Conservation (phyloP, 2,888 invertebrate genomes). For the Melanophora roralis region DNA sequence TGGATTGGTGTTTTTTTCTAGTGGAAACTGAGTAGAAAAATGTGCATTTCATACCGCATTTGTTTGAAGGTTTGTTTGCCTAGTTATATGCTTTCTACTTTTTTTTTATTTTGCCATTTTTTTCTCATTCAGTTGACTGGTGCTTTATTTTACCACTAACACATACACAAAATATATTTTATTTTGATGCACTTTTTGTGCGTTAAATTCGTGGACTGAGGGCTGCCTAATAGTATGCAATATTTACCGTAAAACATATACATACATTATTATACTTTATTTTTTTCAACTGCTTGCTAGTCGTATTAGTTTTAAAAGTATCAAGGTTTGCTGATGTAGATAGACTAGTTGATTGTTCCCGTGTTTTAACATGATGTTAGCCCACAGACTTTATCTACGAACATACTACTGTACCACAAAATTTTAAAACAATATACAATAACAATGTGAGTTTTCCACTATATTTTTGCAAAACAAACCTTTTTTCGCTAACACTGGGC, state of each 20-base stretch:
- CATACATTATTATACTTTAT: conserved; percentile 9
- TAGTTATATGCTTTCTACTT: conserved; percentile 23
- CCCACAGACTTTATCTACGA: conserved; percentile 38
- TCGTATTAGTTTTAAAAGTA: conserved; percentile 29
- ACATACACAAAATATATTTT: conserved; percentile 8
- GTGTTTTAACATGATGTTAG: conserved; percentile 24
- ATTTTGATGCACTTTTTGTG: conserved; percentile 41
- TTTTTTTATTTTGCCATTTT: conserved; percentile 39
- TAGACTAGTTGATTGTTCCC: neutral
- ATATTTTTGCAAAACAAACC: neutral
- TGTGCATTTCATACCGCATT: conserved; percentile 47
- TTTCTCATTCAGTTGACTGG: conserved; percentile 16
- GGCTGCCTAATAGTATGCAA: conserved; percentile 52
- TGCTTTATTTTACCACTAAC: conserved; percentile 6
- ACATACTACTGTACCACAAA: conserved; percentile 43
- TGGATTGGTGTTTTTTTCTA: conserved; percentile 34
- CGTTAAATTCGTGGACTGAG: conserved; percentile 54
- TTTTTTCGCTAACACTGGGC: too few species aligned
- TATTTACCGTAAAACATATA: conserved; percentile 33
- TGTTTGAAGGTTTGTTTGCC: conserved; percentile 47
- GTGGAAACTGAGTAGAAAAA: neutral
- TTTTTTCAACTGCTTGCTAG: neutral
- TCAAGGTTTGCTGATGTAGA: neutral
- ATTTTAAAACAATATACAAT: conserved; percentile 53
- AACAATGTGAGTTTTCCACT: conserved; percentile 36